Evolutionary conservation across 2,113 vertebrate species (phyloP), one percentile per base, ranked within the genome.

Genomic region (Tragelaphus strepsiceros): DNA sequence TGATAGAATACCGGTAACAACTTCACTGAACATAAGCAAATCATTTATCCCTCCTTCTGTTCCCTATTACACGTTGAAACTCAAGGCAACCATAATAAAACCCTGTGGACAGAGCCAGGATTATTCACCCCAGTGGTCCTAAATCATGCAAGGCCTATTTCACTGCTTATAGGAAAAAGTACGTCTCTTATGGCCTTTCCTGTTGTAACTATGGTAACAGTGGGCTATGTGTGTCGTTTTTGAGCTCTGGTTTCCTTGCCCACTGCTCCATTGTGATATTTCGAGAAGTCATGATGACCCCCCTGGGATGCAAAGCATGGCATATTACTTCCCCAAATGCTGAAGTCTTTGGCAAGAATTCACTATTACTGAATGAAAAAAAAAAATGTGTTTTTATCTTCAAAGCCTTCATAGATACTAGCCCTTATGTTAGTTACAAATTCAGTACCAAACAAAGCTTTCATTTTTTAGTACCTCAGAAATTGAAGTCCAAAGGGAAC

Each of bases 171-270:
- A 26, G 93, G 58, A 16, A 64, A 85, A 80, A 53, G 19, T 59
- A 43, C 0, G 0, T 56, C 86, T 90, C 59, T 95, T n/a, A 3
- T 28, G 53, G 64, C 32, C 86, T 94, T 92, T 92, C 64, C 67
- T 67, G 5, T 84, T 88, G 84, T 97, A 92, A 84, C 96, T 93
- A 94, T 96, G 96, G 94, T 35, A 90, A 98, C 90, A 59, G n/a
- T 4, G 6, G 14, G 58, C 28, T 46, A 1, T 56, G 11, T 28
- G 22, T 64, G 53, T 84, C 3, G 17, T 53, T 81, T 61, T 30
- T 80, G 53, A 88, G 84, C 22, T 86, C 67, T 26, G 49, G 0
- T 91, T 92, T 88, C 43, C 59, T 93, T 95, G 59, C 16, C 53
- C n/a, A 16, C 3, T 54, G 32, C 59, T 84, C n/a, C 64, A 49